These are phyloP conservation scores for Malaclemys terrapin DNA, from an alignment of 2,113 vertebrate species.

Conservation along the genomic window DNA sequence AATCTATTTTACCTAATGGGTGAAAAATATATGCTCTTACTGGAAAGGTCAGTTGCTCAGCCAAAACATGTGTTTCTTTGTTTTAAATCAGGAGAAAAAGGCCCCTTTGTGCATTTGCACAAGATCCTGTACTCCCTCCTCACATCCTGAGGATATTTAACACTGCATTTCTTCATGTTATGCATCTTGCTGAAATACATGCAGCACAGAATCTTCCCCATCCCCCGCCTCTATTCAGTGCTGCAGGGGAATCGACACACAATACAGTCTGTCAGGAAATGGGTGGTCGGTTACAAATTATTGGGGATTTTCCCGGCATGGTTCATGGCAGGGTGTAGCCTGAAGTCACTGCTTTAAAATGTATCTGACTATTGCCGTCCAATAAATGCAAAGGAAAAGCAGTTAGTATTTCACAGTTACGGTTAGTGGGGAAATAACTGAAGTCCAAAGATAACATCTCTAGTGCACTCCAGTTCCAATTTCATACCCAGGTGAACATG, in stretches of 20 bases:
- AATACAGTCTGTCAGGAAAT: rapidly evolving
- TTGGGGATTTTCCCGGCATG: rapidly evolving
- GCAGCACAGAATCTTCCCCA: background rate
- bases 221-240: rapidly evolving
- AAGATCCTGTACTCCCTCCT: constrained; percentile 5
- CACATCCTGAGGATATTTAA: background rate
- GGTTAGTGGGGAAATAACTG: constrained; percentile 6
- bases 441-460: constrained; percentile 62
- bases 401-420: background rate
- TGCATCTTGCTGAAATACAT: background rate
- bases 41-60: constrained; percentile 26
- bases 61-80: constrained; percentile 47
- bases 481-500: background rate
- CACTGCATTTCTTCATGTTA: background rate
- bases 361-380: background rate
- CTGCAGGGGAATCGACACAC: background rate
- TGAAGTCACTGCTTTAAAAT: constrained; percentile 9
- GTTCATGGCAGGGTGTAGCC: constrained; percentile 39
- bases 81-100: constrained; percentile 40
- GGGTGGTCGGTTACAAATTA: rapidly evolving
- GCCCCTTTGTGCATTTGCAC: background rate
- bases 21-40: background rate
- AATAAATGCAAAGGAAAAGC: constrained; percentile 15
- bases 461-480: background rate
- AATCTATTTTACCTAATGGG: background rate